phyloP scores from a whole-genome alignment of 2,797 vertebrate species.

The Delichon dasypus region DNA sequence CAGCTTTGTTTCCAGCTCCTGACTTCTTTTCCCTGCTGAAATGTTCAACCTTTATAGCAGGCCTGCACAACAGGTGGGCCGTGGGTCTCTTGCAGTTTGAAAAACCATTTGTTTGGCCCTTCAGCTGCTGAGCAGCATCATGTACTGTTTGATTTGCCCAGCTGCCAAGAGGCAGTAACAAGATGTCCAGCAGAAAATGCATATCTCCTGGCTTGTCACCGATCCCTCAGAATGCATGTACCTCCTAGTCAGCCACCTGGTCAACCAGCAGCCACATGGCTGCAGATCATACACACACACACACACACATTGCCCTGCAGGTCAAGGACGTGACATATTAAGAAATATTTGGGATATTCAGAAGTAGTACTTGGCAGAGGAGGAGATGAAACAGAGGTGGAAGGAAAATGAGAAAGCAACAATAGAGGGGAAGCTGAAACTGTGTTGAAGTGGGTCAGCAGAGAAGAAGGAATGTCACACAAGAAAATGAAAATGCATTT shows the following conservation, averaged over 20 bases:
- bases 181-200: constrained; percentile 57
- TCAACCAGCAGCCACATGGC: neutral
- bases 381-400: neutral
- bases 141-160: constrained; percentile 62
- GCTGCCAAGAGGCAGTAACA: constrained; percentile 62
- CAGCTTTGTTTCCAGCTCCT: constrained; percentile 63
- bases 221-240: neutral
- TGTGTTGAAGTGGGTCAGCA: neutral
- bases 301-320: neutral
- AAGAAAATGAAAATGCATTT: neutral
- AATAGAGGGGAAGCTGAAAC: neutral
- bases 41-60: constrained; percentile 59
- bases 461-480: neutral
- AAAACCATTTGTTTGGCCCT: constrained; percentile 66
- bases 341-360: neutral
- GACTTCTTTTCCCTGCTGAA: constrained; percentile 62
- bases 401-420: neutral
- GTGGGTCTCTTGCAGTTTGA: constrained; percentile 55
- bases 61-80: constrained; percentile 57
- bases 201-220: constrained; percentile 17
- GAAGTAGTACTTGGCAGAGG: neutral
- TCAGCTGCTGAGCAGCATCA: constrained; percentile 65
- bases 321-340: neutral
- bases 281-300: neutral
- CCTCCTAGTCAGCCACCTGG: constrained; percentile 26